A percentile compares a stretch with the other conserved stretches of the same genome.
Conservation (phyloP, 2,113 vertebrate genomes). For the Tenebrosternarchus preto region DNA sequence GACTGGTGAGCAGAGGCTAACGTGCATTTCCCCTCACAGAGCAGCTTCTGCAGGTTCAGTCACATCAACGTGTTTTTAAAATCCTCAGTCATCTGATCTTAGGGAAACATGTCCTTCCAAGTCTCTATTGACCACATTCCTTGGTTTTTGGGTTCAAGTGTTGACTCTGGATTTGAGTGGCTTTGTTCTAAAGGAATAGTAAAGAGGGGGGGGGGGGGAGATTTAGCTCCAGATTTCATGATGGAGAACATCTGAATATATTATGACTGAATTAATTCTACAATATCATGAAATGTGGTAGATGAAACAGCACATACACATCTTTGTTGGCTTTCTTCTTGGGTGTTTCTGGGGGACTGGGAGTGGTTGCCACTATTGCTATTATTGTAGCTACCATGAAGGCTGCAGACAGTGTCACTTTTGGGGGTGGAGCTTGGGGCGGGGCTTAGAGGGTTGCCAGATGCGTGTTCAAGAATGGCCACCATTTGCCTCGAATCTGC, state of each 20-base stretch:
- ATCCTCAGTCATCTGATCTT: background rate
- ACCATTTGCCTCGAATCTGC: conserved; percentile 57
- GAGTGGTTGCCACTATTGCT: conserved; percentile 1
- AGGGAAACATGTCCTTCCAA: background rate
- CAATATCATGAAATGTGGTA: background rate
- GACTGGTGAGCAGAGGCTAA: background rate
- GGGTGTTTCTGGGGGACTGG: conserved; percentile 9
- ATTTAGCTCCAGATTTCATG: background rate
- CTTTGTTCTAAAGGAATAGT: background rate
- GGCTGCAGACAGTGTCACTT: conserved; percentile 1
- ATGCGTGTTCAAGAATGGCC: conserved; percentile 45
- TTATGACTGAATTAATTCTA: background rate
- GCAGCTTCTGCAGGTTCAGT: background rate
- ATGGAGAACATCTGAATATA: background rate
- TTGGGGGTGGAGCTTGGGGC: conserved; percentile 10
- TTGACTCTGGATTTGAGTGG: background rate
- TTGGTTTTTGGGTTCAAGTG: background rate
- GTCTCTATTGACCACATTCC: background rate
- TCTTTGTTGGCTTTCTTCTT: background rate
- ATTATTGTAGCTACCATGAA: conserved; percentile 5
- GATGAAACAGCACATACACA: background rate
- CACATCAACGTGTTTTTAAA: background rate
- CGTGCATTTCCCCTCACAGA: background rate
- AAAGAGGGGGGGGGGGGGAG: background rate
- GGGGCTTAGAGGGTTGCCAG: conserved; percentile 16